A percentile compares a stretch with the other conserved stretches of the same genome.
These are phyloP conservation scores for Protaetia brevitarsis DNA, from an alignment of 1,140 invertebrate genomes.

Conservation along the genomic window DNA sequence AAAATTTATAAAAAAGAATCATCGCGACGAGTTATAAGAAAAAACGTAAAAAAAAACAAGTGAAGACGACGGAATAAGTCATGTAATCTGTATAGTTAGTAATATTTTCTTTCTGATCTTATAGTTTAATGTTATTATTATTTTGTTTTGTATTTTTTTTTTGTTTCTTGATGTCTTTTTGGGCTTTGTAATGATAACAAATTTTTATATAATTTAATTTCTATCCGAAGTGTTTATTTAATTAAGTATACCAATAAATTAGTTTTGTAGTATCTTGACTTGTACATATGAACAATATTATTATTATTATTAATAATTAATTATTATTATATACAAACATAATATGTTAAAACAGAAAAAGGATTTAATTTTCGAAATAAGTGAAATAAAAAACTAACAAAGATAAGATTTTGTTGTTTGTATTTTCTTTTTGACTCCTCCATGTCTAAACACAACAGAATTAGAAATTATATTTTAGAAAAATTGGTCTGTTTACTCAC, in stretches of 20 bases:
- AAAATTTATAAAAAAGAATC: too few relatives aligned
- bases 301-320: too few relatives aligned
- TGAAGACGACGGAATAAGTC: neutral
- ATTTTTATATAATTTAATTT: constrained; percentile 21
- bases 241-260: constrained; percentile 24
- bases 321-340: constrained; percentile 23
- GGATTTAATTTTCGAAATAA: constrained; percentile 23
- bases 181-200: constrained; percentile 26
- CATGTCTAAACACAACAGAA: too few relatives aligned
- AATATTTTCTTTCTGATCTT: constrained; percentile 2
- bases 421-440: neutral
- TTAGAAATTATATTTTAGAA: too few relatives aligned
- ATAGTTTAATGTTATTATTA: neutral
- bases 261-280: constrained; percentile 22
- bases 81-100: constrained; percentile 22
- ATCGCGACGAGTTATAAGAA: too few relatives aligned
- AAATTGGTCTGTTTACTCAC: too few relatives aligned
- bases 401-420: neutral
- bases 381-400: constrained; percentile 25
- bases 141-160: constrained; percentile 1
- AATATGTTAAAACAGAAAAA: constrained; percentile 28
- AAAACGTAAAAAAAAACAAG: neutral
- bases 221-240: constrained; percentile 25
- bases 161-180: neutral
- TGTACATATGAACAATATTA: constrained; percentile 27